phyloP scores from a whole-genome alignment of 2,113 vertebrate species.

The Anthoscopus minutus region DNA sequence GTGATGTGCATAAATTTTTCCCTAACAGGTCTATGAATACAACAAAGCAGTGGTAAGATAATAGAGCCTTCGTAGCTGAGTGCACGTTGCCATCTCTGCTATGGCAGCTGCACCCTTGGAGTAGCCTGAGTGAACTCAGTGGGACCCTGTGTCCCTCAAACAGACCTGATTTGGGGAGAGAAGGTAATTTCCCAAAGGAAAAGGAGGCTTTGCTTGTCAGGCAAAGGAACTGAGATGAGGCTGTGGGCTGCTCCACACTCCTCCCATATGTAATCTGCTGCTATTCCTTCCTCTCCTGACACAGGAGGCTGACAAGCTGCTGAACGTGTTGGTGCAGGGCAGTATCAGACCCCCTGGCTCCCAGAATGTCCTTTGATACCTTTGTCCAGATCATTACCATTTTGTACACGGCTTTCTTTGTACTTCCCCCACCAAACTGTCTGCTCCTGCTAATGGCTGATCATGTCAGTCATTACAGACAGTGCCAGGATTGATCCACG shows the following conservation, averaged over 20 bases:
- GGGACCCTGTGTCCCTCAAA: background rate
- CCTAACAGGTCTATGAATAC: conserved; percentile 2
- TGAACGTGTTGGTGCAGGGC: background rate
- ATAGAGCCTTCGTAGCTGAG: background rate
- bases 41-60: background rate
- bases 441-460: background rate
- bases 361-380: background rate
- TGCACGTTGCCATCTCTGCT: background rate
- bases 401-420: background rate
- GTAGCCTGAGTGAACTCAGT: background rate
- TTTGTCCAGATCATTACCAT: background rate
- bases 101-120: accelerated
- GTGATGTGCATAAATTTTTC: conserved; percentile 4
- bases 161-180: background rate
- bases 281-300: background rate
- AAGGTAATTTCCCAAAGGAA: background rate
- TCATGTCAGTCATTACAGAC: background rate
- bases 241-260: background rate
- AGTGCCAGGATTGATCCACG: background rate
- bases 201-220: background rate
- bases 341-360: background rate
- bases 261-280: background rate
- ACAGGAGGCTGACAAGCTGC: background rate
- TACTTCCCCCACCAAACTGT: background rate
- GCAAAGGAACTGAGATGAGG: background rate